These are phyloP conservation scores for Odontocerum albicorne DNA, from an alignment of 2,888 invertebrate genomes.

Conservation along the genomic window DNA sequence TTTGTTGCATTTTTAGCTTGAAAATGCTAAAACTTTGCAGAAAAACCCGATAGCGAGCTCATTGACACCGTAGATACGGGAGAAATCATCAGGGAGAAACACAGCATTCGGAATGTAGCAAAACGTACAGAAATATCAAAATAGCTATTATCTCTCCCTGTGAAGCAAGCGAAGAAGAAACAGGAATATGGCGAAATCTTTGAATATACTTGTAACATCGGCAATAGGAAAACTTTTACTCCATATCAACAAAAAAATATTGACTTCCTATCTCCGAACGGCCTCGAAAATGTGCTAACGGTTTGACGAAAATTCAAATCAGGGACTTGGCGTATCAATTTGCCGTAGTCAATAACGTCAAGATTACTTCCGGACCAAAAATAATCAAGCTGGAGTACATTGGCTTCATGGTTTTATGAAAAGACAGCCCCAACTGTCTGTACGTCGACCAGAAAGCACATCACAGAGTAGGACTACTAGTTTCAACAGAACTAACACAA, in stretches of 20 bases:
- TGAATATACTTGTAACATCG: too few species aligned
- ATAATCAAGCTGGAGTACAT: not conserved
- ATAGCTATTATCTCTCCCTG: too few species aligned
- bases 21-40: too few species aligned
- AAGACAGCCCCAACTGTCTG: conserved; percentile 1
- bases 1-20: too few species aligned
- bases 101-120: too few species aligned
- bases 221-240: conserved; percentile 35
- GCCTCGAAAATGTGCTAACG: conserved; percentile 37
- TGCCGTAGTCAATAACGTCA: conserved; percentile 31
- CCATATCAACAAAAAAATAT: conserved; percentile 31
- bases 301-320: conserved; percentile 32
- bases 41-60: too few species aligned
- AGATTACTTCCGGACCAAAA: conserved; percentile 15
- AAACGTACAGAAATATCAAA: too few species aligned
- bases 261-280: conserved; percentile 34
- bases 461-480: not conserved
- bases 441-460: not conserved
- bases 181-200: too few species aligned
- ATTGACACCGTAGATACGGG: too few species aligned
- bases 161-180: too few species aligned
- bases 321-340: conserved; percentile 34
- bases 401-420: conserved; percentile 10
- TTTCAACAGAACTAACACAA: conserved; percentile 5
- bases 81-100: too few species aligned